Percentiles rank a stretch among this genome's conserved stretches.
Evolutionary conservation across 2,113 vertebrate genomes (phyloP).

Genomic region (Chaetura pelagica): DNA sequence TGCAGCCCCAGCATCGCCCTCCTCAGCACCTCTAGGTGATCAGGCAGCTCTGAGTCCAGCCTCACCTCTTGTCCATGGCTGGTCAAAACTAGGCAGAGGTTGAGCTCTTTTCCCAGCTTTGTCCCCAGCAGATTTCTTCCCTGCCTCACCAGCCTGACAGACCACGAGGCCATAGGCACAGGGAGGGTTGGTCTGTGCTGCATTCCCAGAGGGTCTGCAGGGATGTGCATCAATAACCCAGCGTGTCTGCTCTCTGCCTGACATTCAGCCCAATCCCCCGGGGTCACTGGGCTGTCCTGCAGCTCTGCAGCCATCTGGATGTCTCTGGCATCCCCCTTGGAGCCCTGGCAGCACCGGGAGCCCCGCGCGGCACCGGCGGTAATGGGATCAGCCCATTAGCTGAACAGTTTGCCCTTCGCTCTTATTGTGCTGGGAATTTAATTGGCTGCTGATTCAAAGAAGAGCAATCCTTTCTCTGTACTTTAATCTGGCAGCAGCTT

Average conservation of each 20-base stretch:
- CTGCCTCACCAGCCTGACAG: too few relatives aligned
- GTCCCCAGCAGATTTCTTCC: too few relatives aligned
- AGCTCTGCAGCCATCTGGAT: slow-evolving; percentile 17
- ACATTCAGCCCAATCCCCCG: slow-evolving; percentile 29
- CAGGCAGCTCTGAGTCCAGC: too few relatives aligned
- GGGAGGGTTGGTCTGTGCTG: too few relatives aligned
- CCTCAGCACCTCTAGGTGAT: too few relatives aligned
- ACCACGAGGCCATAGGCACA: too few relatives aligned
- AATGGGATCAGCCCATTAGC: slow-evolving; percentile 34
- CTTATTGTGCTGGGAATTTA: slow-evolving; percentile 11
- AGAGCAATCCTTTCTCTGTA: background rate
- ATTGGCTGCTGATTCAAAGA: slow-evolving; percentile 29
- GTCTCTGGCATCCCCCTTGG: background rate
- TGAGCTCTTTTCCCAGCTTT: too few relatives aligned
- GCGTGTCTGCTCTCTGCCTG: background rate
- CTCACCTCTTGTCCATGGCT: too few relatives aligned
- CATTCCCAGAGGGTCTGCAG: background rate
- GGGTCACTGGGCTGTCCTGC: slow-evolving; percentile 23
- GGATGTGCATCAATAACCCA: background rate
- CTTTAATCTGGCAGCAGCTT: background rate
- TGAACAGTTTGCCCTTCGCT: slow-evolving; percentile 5
- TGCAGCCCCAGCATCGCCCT: too few relatives aligned
- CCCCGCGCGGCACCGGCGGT: too few relatives aligned
- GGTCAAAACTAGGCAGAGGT: too few relatives aligned
- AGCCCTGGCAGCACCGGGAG: background rate